These are phyloP conservation scores for Tuberolachnus salignus DNA, from an alignment of 2,888 invertebrate species.

Conservation along the genomic window DNA sequence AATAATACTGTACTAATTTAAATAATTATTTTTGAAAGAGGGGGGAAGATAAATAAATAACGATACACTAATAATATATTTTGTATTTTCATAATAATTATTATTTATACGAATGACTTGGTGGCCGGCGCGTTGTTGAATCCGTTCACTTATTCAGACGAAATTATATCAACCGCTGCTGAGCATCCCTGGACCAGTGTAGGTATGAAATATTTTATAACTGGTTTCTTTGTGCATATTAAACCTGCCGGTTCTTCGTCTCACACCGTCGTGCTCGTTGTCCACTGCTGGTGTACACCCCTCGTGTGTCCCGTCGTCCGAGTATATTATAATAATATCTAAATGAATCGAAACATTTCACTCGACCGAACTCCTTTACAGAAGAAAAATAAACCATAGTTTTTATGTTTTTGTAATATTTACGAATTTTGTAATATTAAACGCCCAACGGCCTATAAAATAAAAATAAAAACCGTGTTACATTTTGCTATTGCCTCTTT, in stretches of 20 bases:
- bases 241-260: constrained; percentile 53
- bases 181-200: constrained; percentile 55
- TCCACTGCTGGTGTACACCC: constrained; percentile 31
- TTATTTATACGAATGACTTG: neutral
- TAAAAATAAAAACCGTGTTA: constrained; percentile 20
- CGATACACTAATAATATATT: neutral
- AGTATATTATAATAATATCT: constrained; percentile 26
- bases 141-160: constrained; percentile 31
- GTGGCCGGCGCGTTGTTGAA: neutral
- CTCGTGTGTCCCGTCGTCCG: constrained; percentile 34
- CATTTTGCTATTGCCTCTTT: neutral
- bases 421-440: neutral
- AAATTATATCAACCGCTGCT: constrained; percentile 28
- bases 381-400: constrained; percentile 4
- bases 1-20: too few relatives aligned
- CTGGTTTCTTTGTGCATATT: constrained; percentile 57
- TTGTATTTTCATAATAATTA: constrained; percentile 11
- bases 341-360: constrained; percentile 54
- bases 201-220: constrained; percentile 56
- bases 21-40: too few relatives aligned
- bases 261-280: constrained; percentile 44
- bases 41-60: too few relatives aligned
- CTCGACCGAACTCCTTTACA: constrained; percentile 26
- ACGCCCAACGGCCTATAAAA: neutral
- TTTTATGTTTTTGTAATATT: neutral